A percentile compares a stretch with the other conserved stretches of the same genome.
phyloP scores from a whole-genome alignment of 2,888 invertebrate genomes.

The Cryptophagus acutangulus region DNA sequence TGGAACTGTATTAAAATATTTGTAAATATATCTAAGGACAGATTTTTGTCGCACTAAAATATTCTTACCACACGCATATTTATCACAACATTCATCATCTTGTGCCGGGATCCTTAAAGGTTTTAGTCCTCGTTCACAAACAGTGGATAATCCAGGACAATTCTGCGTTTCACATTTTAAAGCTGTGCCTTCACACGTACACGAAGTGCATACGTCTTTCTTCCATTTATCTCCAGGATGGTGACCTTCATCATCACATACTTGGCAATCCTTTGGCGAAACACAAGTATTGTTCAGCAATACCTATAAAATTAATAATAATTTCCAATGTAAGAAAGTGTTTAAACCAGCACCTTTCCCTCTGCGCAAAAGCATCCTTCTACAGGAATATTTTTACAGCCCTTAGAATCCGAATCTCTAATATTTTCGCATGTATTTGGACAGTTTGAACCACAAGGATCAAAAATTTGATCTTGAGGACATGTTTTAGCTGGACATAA shows the following conservation, averaged over 20 bases:
- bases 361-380: slow-evolving; percentile 86
- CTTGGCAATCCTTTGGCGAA: slow-evolving; percentile 59
- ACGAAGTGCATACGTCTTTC: slow-evolving; percentile 67
- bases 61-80: slow-evolving; percentile 60
- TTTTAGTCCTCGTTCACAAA: slow-evolving; percentile 58
- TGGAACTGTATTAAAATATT: slow-evolving; percentile 26
- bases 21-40: not conserved
- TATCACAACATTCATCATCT: slow-evolving; percentile 64
- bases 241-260: slow-evolving; percentile 71
- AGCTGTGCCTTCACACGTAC: slow-evolving; percentile 61
- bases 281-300: slow-evolving; percentile 64
- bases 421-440: slow-evolving; percentile 62
- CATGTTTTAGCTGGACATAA: slow-evolving; percentile 65
- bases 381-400: slow-evolving; percentile 39
- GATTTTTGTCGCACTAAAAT: not conserved
- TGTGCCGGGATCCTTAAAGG: slow-evolving; percentile 52
- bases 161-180: slow-evolving; percentile 60
- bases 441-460: slow-evolving; percentile 58
- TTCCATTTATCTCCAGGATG: slow-evolving; percentile 64
- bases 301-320: slow-evolving; percentile 15
- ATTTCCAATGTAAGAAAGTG: not conserved
- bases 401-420: slow-evolving; percentile 38
- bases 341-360: slow-evolving; percentile 53
- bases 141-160: slow-evolving; percentile 53
- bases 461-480: slow-evolving; percentile 48